These are phyloP conservation scores for Eolophus roseicapilla DNA, from an alignment of 2,113 vertebrate species.

Conservation along the genomic window DNA sequence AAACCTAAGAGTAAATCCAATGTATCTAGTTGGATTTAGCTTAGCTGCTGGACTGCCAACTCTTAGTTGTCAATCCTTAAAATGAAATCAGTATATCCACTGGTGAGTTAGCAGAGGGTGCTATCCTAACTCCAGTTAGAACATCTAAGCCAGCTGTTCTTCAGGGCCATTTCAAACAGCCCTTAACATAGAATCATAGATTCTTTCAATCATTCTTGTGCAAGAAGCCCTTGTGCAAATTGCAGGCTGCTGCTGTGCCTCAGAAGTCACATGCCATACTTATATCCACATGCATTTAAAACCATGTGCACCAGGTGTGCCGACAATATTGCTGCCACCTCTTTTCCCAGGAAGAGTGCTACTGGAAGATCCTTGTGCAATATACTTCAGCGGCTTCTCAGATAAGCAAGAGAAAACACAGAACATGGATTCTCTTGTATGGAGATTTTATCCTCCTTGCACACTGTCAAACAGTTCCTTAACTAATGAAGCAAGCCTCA, in stretches of 20 bases:
- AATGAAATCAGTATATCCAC: background rate
- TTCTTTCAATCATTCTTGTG: background rate
- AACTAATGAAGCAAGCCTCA: background rate
- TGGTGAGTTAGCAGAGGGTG: background rate
- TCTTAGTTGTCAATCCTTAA: background rate
- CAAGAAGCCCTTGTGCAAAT: background rate
- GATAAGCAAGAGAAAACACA: background rate
- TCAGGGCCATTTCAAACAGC: background rate
- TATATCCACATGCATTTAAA: background rate
- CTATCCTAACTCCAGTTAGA: background rate
- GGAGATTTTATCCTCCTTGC: background rate
- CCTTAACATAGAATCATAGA: background rate
- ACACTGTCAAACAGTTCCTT: background rate
- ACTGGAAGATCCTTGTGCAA: background rate
- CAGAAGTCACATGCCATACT: background rate
- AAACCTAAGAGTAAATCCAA: background rate
- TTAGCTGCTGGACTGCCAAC: background rate
- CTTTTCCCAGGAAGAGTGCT: background rate
- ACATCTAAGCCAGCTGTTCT: background rate
- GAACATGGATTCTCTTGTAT: background rate
- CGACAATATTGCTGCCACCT: background rate
- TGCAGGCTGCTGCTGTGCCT: background rate
- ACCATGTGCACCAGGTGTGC: background rate
- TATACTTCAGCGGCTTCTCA: background rate
- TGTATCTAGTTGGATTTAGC: background rate